Evolutionary conservation across 2,113 vertebrate genomes (phyloP), one percentile per base, ranked within the genome.

Genomic region (Esox niger): DNA sequence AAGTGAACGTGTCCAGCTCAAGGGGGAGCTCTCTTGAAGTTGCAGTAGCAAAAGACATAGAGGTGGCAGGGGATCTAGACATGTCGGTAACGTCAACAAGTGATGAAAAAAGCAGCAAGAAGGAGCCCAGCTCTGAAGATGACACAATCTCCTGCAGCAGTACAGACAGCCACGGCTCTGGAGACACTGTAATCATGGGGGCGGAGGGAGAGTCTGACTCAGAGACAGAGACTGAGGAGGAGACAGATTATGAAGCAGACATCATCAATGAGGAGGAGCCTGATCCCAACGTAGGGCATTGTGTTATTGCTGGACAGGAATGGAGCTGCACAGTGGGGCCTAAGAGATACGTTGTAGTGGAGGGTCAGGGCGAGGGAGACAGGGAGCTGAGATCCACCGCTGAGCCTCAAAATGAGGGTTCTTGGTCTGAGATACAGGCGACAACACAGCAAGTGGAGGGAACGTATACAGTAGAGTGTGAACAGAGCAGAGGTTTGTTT

Each of bases 81-180:
- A 23, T 29, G 3, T 23, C 9, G 1, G 31, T 27, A 57, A 52
- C 29, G 3, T 31, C 21, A 25, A n/a, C 61, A n/a, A 30, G 74
- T 31, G 55, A 68, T 64, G 61, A 57, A 46, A 23, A 1, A 32
- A n/a, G 54, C 33, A 21, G 27, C 3, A 32, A 71, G 38, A 43
- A 43, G 4, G 68, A 59, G 1, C 4, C 21, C 15, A 23, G 31
- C 7, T 33, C 60, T 46, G 81, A 80, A 32, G 86, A 88, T 0
- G 91, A 86, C 21, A 75, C 75, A 0, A 17, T 71, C 1, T 88
- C 88, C 69, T 89, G 81, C 81, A 90, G 90, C 86, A 94, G 93
- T 78, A 83, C 82, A 10, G 92, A 92, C 46, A 94, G 92, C 76
- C 82, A 87, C 9, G 81, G 86, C 58, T 91, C 91, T 1, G 71